Evolutionary conservation across 2,888 invertebrate genomes (phyloP), one percentile per base, ranked within the genome.

Genomic region (Trichopoda pennipes): DNA sequence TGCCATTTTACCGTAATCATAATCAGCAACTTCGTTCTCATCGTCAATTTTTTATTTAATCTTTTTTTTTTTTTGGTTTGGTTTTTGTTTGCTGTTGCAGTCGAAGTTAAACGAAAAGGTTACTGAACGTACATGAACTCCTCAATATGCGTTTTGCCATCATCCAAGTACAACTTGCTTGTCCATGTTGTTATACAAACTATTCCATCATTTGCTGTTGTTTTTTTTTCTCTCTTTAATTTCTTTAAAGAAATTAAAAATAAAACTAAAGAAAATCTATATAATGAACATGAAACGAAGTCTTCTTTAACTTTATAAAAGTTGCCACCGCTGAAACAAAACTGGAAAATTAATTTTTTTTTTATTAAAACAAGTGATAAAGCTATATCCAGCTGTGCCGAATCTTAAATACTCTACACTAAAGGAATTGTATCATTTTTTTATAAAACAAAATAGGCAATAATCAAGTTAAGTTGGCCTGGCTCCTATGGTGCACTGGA

Each of bases 61-160:
- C 8, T 3, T 8, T 35, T 35, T 35, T 35, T 35, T 51, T 28
- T 51, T 23, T 75, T 35, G 14, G n/a, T n/a, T n/a, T n/a, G n/a
- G n/a, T n/a, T n/a, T n/a, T n/a, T n/a, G n/a, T n/a, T 42, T 49
- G 21, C 10, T 38, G 53, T 42, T 42, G 61, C 28, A 55, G 10
- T 53, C 28, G 42, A 21, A 21, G 19, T 35, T 35, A 47, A 68
- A 38, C 47, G 32, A 72, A 85, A 84, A 84, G 81, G 81, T 85
- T 80, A 84, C 80, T 85, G 85, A 85, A 85, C 85, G 85, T 85
- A 70, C 85, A 85, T 85, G 85, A 85, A 85, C 85, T 85, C 75
- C 63, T 81, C 76, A 55, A 16, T 56, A 35, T 55, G 56, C 74
- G 16, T 66, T n/a, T 66, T 66, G 64, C 58, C 58, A 49, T 28